phyloP scores from a whole-genome alignment of 2,888 invertebrate species.

The Proisotoma minuta region DNA sequence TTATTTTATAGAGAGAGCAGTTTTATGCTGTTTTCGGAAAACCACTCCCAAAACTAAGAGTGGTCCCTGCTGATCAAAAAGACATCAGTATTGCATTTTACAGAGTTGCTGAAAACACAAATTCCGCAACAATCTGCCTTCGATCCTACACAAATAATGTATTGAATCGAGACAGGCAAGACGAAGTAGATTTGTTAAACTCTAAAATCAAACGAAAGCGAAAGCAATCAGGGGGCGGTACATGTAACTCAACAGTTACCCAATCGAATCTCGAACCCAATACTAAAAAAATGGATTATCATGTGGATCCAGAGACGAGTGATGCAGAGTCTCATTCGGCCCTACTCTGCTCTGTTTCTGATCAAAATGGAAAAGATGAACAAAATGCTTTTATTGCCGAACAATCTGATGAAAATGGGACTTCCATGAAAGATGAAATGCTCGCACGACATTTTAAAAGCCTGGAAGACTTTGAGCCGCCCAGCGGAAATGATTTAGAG shows the following conservation, averaged over 20 bases:
- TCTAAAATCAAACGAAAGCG: slow-evolving; percentile 31
- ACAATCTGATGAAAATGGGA: not conserved
- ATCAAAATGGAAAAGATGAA: not conserved
- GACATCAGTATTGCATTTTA: slow-evolving; percentile 42
- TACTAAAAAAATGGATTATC: slow-evolving; percentile 49
- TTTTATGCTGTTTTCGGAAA: slow-evolving; percentile 42
- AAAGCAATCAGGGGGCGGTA: slow-evolving; percentile 22
- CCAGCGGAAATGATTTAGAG: too few species aligned
- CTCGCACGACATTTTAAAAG: not conserved
- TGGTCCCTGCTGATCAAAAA: slow-evolving; percentile 37
- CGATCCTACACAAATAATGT: slow-evolving; percentile 42
- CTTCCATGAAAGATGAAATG: not conserved
- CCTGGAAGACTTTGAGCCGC: not conserved
- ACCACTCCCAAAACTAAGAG: slow-evolving; percentile 34
- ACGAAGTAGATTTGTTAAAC: slow-evolving; percentile 18
- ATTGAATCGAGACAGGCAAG: slow-evolving; percentile 23
- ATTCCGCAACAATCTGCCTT: slow-evolving; percentile 45
- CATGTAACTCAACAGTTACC: not conserved
- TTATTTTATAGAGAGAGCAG: slow-evolving; percentile 42
- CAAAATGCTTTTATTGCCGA: not conserved
- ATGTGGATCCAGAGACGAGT: slow-evolving; percentile 46
- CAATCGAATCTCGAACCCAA: slow-evolving; percentile 48
- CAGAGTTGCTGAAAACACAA: slow-evolving; percentile 43
- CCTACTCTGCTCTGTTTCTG: not conserved
- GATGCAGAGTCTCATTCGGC: slow-evolving; percentile 35